Percentiles rank a stretch among this genome's conserved stretches.
These are phyloP conservation scores for Lethenteron camtschaticum DNA, from an alignment of 2,113 vertebrate genomes.

Conservation along the genomic window DNA sequence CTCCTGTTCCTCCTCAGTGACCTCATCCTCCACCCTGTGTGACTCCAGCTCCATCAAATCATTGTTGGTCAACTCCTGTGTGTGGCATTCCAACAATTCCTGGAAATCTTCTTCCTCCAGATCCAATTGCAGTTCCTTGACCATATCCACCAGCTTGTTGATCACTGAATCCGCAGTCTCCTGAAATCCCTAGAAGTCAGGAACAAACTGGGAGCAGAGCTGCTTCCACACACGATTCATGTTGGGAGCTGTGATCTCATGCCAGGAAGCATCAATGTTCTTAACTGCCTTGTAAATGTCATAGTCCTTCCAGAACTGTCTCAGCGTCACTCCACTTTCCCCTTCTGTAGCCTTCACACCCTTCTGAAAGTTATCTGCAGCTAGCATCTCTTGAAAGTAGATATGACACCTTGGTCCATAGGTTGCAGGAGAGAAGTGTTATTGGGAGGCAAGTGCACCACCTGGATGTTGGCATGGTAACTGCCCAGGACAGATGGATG, in stretches of 20 bases:
- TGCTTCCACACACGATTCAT: slow-evolving; percentile 1
- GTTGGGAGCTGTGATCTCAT: neutral
- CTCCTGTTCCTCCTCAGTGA: neutral
- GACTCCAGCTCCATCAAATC: slow-evolving; percentile 1
- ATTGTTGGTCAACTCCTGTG: neutral
- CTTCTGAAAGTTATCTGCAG: neutral
- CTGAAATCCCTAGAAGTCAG: neutral
- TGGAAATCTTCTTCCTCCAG: neutral
- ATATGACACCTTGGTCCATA: neutral
- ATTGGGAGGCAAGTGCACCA: neutral
- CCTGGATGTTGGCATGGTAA: neutral
- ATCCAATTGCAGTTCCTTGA: neutral
- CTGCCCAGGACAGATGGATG: neutral
- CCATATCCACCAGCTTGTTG: slow-evolving; percentile 4
- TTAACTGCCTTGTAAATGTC: slow-evolving; percentile 4
- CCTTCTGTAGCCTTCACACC: slow-evolving; percentile 1
- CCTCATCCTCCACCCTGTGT: slow-evolving; percentile 1
- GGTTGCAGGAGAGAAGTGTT: neutral
- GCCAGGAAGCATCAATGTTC: slow-evolving; percentile 5
- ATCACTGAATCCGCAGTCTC: neutral
- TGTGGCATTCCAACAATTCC: neutral
- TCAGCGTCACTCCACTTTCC: neutral
- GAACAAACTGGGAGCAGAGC: neutral
- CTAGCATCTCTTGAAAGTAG: neutral
- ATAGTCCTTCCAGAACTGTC: neutral